A percentile compares a stretch with the other conserved stretches of the same genome.
phyloP scores from a whole-genome alignment of 2,888 invertebrate genomes.

The Hydroisotoma schaefferi region DNA sequence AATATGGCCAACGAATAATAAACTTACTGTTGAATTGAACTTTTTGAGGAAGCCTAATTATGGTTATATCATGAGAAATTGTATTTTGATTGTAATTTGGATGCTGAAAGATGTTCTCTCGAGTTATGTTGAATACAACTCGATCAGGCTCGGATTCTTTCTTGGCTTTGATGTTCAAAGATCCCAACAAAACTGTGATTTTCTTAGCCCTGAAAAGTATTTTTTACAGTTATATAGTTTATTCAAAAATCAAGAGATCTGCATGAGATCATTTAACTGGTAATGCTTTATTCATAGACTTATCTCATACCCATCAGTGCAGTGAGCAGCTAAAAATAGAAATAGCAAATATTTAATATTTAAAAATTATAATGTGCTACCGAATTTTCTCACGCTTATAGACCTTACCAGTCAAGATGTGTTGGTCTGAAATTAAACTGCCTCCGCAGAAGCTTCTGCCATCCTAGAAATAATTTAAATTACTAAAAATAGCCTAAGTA shows the following conservation, averaged over 20 bases:
- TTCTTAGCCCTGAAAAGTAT: conserved; percentile 29
- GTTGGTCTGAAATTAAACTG: conserved; percentile 29
- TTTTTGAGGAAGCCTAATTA: conserved; percentile 39
- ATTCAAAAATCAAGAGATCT: not conserved
- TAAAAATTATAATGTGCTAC: not conserved
- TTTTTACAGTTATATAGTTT: no score
- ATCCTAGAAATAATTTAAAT: conserved; percentile 24
- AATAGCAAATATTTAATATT: conserved; percentile 7
- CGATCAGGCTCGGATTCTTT: conserved; percentile 33
- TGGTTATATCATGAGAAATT: conserved; percentile 45
- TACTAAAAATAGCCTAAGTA: no score
- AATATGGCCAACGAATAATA: no score
- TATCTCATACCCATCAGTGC: conserved; percentile 41
- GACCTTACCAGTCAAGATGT: conserved; percentile 31
- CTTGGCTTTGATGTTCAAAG: conserved; percentile 41
- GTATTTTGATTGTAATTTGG: conserved; percentile 46
- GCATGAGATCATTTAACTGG: not conserved
- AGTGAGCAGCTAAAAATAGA: conserved; percentile 39
- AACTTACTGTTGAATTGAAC: conserved; percentile 38
- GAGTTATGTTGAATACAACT: conserved; percentile 40
- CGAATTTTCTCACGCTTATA: not conserved
- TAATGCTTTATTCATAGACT: not conserved
- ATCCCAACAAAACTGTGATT: conserved; percentile 42
- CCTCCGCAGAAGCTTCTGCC: conserved; percentile 45
- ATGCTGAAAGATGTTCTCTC: conserved; percentile 44